Conservation (phyloP, 2,113 vertebrate genomes). For the Plecturocebus donacophilus region DNA sequence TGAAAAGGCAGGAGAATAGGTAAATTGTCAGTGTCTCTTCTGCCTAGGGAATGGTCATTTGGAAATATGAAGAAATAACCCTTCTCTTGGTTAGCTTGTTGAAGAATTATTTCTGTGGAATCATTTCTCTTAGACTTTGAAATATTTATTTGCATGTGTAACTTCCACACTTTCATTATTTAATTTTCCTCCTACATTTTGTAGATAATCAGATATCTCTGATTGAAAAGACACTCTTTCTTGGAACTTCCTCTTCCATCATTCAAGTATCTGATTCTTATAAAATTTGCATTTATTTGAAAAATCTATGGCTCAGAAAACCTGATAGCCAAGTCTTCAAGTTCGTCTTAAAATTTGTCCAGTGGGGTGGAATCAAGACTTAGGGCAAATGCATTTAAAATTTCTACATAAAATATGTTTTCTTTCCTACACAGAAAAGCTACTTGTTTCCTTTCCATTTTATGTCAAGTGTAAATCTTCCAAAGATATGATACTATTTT, state of each 20-base stretch:
- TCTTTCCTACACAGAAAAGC: not conserved
- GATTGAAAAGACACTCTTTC: slow-evolving; percentile 46
- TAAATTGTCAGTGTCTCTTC: not conserved
- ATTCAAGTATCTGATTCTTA: slow-evolving; percentile 59
- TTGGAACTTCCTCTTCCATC: not conserved
- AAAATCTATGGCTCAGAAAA: slow-evolving; percentile 59
- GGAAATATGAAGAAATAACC: not conserved
- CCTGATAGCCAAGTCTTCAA: slow-evolving; percentile 22
- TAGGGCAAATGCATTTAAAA: not conserved
- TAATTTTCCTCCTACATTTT: not conserved
- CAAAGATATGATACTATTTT: not conserved
- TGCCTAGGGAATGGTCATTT: not conserved
- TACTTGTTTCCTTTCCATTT: not conserved
- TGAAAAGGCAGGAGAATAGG: not conserved
- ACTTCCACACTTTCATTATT: not conserved
- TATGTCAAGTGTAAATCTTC: not conserved
- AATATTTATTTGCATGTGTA: not conserved
- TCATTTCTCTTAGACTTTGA: not conserved
- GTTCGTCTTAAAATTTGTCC: slow-evolving; percentile 20
- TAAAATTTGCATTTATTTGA: slow-evolving; percentile 70
- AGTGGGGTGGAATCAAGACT: not conserved
- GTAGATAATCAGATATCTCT: slow-evolving; percentile 3
- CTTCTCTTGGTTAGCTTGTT: not conserved
- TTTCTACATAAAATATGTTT: not conserved
- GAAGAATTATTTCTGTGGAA: not conserved